Evolutionary conservation across 2,888 invertebrate species (phyloP).

Genomic region (Netelia fuscicornis): DNA sequence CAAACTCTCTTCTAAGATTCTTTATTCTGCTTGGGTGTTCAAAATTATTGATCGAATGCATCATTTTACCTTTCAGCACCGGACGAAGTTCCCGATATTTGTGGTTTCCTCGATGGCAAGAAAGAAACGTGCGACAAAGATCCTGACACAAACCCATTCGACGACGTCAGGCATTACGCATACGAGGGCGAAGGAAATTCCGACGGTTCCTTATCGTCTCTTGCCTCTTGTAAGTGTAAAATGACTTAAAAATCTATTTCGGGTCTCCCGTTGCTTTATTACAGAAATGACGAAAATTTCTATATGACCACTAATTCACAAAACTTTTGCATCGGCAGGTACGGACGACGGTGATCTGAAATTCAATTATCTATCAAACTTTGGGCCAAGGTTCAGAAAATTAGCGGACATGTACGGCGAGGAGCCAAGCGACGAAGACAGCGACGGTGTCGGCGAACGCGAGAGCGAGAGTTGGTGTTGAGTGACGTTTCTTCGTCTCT

Average conservation of each 20-base stretch:
- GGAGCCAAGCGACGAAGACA: conserved; percentile 93
- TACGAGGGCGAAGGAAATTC: conserved; percentile 98
- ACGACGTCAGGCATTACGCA: conserved; percentile 98
- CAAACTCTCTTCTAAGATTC: too few relatives aligned
- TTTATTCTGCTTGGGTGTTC: too few relatives aligned
- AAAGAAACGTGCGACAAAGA: conserved; percentile 96
- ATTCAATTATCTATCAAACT: conserved; percentile 97
- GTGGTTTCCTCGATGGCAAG: conserved; percentile 95
- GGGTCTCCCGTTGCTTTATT: conserved; percentile 16
- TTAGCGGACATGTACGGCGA: conserved; percentile 98
- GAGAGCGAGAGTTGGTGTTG: conserved; percentile 93
- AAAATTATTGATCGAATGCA: too few relatives aligned
- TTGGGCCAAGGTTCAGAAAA: conserved; percentile 98
- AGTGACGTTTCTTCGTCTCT: conserved; percentile 64
- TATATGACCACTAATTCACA: conserved; percentile 26
- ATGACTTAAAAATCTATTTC: neutral
- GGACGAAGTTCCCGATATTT: conserved; percentile 92
- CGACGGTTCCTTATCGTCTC: conserved; percentile 96
- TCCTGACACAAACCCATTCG: conserved; percentile 95
- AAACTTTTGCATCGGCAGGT: conserved; percentile 84
- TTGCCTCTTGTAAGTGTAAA: conserved; percentile 91
- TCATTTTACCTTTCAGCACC: conserved; percentile 76
- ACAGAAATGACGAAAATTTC: conserved; percentile 8
- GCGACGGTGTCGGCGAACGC: conserved; percentile 90
- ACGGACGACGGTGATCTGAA: conserved; percentile 97